Conservation (phyloP, 1,140 invertebrate genomes). For the Bombus waltoni region DNA sequence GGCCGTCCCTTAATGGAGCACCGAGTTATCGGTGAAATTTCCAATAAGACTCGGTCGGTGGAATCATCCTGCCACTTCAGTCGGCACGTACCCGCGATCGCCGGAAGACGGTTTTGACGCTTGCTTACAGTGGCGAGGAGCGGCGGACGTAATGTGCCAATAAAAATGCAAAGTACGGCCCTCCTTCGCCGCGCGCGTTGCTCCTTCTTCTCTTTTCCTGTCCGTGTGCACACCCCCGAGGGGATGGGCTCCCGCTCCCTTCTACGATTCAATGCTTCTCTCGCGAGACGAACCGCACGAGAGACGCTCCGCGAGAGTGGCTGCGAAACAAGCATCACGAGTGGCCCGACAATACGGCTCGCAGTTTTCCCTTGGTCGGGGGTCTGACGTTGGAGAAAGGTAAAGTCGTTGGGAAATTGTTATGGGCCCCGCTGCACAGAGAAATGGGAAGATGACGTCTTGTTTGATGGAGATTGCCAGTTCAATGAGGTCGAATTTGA, state of each 20-base stretch:
- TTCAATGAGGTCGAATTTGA: not conserved
- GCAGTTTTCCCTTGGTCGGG: slow-evolving; percentile 13
- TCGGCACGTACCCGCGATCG: slow-evolving; percentile 18
- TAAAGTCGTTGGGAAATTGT: not conserved
- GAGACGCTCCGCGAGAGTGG: slow-evolving; percentile 49
- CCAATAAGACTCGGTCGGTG: slow-evolving; percentile 62
- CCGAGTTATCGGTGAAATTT: slow-evolving; percentile 68
- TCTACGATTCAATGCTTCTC: slow-evolving; percentile 61
- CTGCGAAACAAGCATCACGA: slow-evolving; percentile 67
- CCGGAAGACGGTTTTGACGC: slow-evolving; percentile 52
- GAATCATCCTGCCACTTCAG: slow-evolving; percentile 17
- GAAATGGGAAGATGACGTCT: not conserved
- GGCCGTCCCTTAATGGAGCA: slow-evolving; percentile 61
- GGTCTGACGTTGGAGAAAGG: not conserved
- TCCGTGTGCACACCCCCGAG: not conserved
- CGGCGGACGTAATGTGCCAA: slow-evolving; percentile 62
- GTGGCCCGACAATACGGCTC: slow-evolving; percentile 27
- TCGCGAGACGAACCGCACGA: slow-evolving; percentile 25
- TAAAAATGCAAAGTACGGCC: slow-evolving; percentile 69
- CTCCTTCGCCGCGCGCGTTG: slow-evolving; percentile 19
- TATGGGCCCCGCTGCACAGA: not conserved
- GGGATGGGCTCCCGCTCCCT: slow-evolving; percentile 19
- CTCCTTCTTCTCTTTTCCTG: not conserved
- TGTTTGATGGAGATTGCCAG: not conserved
- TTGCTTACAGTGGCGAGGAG: slow-evolving; percentile 51